These are phyloP conservation scores for Clarias laeviceps DNA, from an alignment of 2,797 vertebrate genomes.

Conservation along the genomic window DNA sequence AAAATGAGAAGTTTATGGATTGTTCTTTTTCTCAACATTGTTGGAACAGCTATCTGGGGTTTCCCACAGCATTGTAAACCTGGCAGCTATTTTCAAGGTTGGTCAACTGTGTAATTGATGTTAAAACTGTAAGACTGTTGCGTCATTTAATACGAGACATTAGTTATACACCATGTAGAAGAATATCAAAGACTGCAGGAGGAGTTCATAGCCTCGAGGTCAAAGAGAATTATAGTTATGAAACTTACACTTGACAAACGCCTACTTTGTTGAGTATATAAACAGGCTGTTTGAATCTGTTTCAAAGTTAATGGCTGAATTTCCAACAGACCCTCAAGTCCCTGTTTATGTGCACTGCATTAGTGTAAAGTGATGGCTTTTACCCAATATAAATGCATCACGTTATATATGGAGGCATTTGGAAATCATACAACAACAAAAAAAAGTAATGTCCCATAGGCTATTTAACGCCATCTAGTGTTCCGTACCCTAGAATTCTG, in stretches of 20 bases:
- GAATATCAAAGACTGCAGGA: neutral
- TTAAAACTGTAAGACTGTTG: neutral
- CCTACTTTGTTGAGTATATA: neutral
- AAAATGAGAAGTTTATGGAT: constrained; percentile 54
- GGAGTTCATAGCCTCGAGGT: neutral
- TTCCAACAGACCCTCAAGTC: neutral
- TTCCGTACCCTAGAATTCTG: constrained; percentile 38
- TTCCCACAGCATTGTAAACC: constrained; percentile 72
- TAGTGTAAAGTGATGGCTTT: neutral
- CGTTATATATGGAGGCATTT: neutral
- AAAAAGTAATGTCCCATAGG: neutral
- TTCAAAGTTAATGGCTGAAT: neutral
- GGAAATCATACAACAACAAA: neutral
- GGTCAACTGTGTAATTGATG: constrained; percentile 42
- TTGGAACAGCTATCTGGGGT: constrained; percentile 59
- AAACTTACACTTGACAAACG: neutral
- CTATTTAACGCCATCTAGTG: constrained; percentile 71
- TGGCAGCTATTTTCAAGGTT: constrained; percentile 76
- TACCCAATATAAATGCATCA: neutral
- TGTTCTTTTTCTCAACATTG: constrained; percentile 65
- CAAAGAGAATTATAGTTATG: neutral
- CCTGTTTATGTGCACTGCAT: neutral
- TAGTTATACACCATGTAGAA: neutral
- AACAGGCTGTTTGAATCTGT: neutral
- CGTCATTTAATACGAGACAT: neutral